phyloP scores from a whole-genome alignment of 1,140 invertebrate genomes.

The Trichonephila inaurata region DNA sequence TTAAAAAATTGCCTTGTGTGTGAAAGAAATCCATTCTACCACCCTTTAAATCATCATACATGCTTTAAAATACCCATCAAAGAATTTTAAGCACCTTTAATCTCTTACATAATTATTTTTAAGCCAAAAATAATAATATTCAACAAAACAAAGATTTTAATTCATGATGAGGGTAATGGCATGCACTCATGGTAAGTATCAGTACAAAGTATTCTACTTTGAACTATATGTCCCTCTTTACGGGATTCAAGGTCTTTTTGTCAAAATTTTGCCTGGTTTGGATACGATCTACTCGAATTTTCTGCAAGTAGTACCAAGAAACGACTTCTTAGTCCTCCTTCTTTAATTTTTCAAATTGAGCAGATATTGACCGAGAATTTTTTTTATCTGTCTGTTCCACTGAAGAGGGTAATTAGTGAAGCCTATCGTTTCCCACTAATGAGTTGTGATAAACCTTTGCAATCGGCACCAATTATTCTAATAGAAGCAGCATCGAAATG shows the following conservation, averaged over 20 bases:
- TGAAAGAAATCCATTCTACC: background rate
- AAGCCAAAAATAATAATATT: background rate
- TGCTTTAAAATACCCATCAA: background rate
- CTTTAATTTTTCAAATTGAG: conserved; percentile 57
- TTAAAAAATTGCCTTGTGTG: too few relatives aligned
- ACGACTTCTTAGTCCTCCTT: conserved; percentile 11
- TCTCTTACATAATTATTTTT: background rate
- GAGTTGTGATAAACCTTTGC: conserved; percentile 73
- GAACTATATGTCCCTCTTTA: background rate
- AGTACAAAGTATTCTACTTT: too few relatives aligned
- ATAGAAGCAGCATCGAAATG: conserved; percentile 65
- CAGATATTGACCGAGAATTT: conserved; percentile 22
- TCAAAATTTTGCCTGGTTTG: background rate
- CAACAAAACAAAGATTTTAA: background rate
- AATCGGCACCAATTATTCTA: conserved; percentile 73
- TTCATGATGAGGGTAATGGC: background rate
- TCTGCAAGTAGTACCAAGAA: background rate
- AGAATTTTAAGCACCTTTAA: background rate
- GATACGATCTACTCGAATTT: background rate
- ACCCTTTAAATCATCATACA: background rate
- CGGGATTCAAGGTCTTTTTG: background rate
- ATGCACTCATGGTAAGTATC: background rate
- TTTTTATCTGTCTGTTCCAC: background rate
- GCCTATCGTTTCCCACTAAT: conserved; percentile 72
- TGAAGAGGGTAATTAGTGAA: conserved; percentile 63